These are phyloP conservation scores for Lagodon rhomboides DNA, from an alignment of 2,797 vertebrate genomes.

Conservation along the genomic window DNA sequence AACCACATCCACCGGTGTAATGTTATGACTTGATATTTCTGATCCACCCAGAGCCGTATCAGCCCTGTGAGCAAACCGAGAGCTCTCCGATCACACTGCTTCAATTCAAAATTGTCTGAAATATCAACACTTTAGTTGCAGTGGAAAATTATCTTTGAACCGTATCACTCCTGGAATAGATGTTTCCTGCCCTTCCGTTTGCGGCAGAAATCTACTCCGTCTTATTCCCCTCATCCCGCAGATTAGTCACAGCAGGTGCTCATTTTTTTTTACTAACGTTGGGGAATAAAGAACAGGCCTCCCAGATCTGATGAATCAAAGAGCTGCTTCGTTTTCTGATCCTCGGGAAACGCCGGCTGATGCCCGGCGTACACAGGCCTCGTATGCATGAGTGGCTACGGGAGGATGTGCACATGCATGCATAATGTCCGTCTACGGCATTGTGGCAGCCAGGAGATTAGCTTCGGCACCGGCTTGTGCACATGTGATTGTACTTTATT, in stretches of 20 bases:
- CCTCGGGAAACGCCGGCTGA: slow-evolving; percentile 13
- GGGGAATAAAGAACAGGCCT: slow-evolving; percentile 43
- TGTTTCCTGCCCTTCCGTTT: slow-evolving; percentile 37
- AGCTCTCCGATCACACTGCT: slow-evolving; percentile 1
- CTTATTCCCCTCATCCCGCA: slow-evolving; percentile 38
- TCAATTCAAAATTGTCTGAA: slow-evolving; percentile 16
- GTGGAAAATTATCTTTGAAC: slow-evolving; percentile 31
- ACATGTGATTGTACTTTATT: slow-evolving; percentile 35
- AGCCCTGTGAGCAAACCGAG: background rate
- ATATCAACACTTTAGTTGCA: slow-evolving; percentile 31
- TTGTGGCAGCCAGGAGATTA: slow-evolving; percentile 38
- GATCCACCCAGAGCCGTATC: background rate
- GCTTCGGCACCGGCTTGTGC: slow-evolving; percentile 7
- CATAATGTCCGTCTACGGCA: background rate
- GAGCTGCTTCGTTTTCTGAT: slow-evolving; percentile 51
- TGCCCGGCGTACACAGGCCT: background rate
- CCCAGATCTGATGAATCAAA: slow-evolving; percentile 63
- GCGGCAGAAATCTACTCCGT: slow-evolving; percentile 19
- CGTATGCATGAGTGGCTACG: background rate
- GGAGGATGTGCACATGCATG: background rate
- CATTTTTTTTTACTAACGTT: slow-evolving; percentile 33
- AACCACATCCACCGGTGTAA: background rate
- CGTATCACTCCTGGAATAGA: slow-evolving; percentile 21
- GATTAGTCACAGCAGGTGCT: slow-evolving; percentile 66
- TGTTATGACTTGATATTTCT: slow-evolving; percentile 21